These are phyloP conservation scores for Cotesia chilonis DNA, from an alignment of 1,140 invertebrate genomes.

Conservation along the genomic window DNA sequence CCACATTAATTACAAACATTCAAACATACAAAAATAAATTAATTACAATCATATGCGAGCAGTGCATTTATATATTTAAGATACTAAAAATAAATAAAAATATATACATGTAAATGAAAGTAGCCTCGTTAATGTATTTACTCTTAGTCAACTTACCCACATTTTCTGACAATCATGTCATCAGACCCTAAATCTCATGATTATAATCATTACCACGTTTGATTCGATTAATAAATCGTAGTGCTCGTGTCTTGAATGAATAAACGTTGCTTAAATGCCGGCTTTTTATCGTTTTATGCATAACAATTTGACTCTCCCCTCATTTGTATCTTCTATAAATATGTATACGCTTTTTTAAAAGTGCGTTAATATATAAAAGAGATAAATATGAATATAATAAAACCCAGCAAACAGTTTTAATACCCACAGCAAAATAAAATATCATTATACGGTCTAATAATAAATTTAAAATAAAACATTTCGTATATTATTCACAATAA, in stretches of 20 bases:
- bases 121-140: constrained; percentile 25
- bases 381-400: neutral
- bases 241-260: constrained; percentile 32
- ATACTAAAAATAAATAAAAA: constrained; percentile 33
- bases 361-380: too few relatives aligned
- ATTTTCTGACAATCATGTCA: constrained; percentile 1
- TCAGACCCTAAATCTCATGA: constrained; percentile 3
- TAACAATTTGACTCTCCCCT: neutral
- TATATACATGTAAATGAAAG: too few relatives aligned
- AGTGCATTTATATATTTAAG: neutral
- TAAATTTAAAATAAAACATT: too few relatives aligned
- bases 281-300: constrained; percentile 10
- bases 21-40: too few relatives aligned
- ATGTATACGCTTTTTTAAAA: neutral
- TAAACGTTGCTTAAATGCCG: constrained; percentile 5
- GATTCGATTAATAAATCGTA: constrained; percentile 35
- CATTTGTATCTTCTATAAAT: neutral
- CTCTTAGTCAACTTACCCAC: constrained; percentile 10
- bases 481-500: too few relatives aligned
- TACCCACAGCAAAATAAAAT: too few relatives aligned
- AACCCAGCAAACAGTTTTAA: neutral
- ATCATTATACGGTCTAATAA: too few relatives aligned
- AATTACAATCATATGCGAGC: too few relatives aligned
- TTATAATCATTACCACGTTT: constrained; percentile 37
- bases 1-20: too few relatives aligned